phyloP scores from a whole-genome alignment of 2,113 vertebrate genomes.

The Sphaerodactylus townsendi region DNA sequence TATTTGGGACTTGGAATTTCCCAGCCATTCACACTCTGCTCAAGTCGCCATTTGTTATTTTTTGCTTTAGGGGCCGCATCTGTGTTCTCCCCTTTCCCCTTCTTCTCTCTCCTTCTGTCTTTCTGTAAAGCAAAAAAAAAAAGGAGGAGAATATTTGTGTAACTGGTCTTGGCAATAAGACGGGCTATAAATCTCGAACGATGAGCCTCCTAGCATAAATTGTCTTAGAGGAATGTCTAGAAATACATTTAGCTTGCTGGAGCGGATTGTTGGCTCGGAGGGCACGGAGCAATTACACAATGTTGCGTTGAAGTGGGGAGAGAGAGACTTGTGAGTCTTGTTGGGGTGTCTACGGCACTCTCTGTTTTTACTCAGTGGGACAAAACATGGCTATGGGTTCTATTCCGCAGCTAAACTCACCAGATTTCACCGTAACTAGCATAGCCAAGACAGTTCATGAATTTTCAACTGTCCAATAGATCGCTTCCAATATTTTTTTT shows the following conservation, averaged over 20 bases:
- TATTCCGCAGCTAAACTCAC: not conserved
- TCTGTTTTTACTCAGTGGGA: not conserved
- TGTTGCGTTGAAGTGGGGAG: not conserved
- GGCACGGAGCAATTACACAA: rapidly evolving
- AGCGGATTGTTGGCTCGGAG: not conserved
- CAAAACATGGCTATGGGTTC: not conserved
- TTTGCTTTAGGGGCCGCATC: not conserved
- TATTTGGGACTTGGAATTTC: not conserved
- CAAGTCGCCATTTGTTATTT: not conserved
- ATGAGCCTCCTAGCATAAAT: not conserved
- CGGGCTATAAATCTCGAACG: not conserved
- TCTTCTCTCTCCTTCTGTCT: not conserved
- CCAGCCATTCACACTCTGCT: not conserved
- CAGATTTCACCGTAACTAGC: not conserved
- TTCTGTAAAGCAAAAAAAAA: not conserved
- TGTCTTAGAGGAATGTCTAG: conserved; percentile 28
- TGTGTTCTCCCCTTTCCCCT: not conserved
- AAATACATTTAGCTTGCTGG: not conserved
- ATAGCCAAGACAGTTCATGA: not conserved
- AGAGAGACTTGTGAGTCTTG: not conserved
- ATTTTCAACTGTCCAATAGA: not conserved
- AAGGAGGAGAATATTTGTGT: not conserved
- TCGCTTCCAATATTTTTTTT: not conserved
- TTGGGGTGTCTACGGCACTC: not conserved
- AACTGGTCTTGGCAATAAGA: not conserved